Conservation (phyloP, 2,888 invertebrate genomes). For the Aelia acuminata region DNA sequence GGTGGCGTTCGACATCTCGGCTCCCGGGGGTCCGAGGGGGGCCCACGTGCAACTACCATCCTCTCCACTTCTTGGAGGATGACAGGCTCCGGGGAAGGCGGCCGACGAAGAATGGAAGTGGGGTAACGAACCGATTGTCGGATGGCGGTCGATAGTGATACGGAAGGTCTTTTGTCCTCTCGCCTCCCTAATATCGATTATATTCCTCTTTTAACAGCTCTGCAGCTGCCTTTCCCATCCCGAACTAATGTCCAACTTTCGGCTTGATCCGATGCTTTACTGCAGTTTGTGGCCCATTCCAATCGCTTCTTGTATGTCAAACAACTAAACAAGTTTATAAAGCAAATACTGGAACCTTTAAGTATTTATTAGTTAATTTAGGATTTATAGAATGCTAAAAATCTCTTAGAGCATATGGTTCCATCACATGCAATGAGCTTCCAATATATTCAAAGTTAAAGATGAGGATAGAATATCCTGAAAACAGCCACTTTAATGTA, state of each 20-base stretch:
- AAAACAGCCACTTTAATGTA: too few relatives aligned
- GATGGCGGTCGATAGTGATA: conserved; percentile 37
- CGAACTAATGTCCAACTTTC: not conserved
- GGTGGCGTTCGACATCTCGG: conserved; percentile 23
- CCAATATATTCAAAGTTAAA: too few relatives aligned
- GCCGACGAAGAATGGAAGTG: not conserved
- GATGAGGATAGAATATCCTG: too few relatives aligned
- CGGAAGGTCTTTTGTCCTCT: conserved; percentile 50
- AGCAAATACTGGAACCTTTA: not conserved
- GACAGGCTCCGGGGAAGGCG: not conserved
- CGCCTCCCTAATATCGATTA: conserved; percentile 38
- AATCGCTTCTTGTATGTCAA: too few relatives aligned
- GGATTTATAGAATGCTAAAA: too few relatives aligned
- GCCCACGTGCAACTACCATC: not conserved
- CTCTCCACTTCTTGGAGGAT: not conserved
- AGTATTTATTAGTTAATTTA: not conserved
- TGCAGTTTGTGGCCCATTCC: too few relatives aligned
- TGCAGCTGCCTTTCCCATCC: conserved; percentile 41
- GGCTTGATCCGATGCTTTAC: not conserved
- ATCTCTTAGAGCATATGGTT: too few relatives aligned
- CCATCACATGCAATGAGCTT: too few relatives aligned
- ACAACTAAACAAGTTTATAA: too few relatives aligned
- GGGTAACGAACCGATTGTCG: conserved; percentile 47
- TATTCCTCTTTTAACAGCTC: conserved; percentile 32
- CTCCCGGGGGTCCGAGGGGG: not conserved